Base-by-base conservation (phyloP, 2,797 vertebrate species). In the Vireo griseus region DNA sequence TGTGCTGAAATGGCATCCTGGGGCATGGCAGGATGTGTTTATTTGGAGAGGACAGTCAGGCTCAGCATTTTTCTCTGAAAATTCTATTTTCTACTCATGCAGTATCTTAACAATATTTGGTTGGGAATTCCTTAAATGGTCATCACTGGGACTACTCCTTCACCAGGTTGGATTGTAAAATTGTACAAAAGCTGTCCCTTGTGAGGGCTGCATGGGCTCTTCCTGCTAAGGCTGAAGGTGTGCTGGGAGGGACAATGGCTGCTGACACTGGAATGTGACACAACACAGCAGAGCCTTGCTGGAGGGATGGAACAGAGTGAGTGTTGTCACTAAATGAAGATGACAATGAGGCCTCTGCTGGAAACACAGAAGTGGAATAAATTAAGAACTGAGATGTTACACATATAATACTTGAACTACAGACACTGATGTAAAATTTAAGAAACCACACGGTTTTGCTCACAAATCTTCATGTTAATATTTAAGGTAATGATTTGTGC, bases 151-250 rank as follows among this genome's bases (percentile, higher is more conserved):
- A 19, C 37, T 71, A 20, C 24, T 58, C 10, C 35, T 52, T 59
- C 51, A 55, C 5, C 4, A 9, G 9, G 7, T 2, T 63, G 40
- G 25, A 31, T 37, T 29, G 11, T 18, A 48, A 19, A 59, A 22
- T 9, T 35, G 13, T 24, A 21, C 10, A 54, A 42, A 77, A 25
- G 1, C 0, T 11, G 13, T n/a, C 19, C 54, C 20, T 65, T 28
- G 9, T 0, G 8, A 67, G 63, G 8, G 10, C 42, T 58, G 2
- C 5, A 2, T 2, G 13, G 35, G 19, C 24, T 58, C 35, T 3
- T 50, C n/a, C 67, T 67, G 2, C 37, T 8, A 2, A 37, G 55
- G 7, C 33, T 50, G 66, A 16, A 71, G 35, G 16, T 62, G 18
- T 48, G 10, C 19, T 13, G 2, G 48, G 47, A 37, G 25, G 35